Conservation (phyloP, 2,113 vertebrate genomes). For the Ornithorhynchus anatinus region DNA sequence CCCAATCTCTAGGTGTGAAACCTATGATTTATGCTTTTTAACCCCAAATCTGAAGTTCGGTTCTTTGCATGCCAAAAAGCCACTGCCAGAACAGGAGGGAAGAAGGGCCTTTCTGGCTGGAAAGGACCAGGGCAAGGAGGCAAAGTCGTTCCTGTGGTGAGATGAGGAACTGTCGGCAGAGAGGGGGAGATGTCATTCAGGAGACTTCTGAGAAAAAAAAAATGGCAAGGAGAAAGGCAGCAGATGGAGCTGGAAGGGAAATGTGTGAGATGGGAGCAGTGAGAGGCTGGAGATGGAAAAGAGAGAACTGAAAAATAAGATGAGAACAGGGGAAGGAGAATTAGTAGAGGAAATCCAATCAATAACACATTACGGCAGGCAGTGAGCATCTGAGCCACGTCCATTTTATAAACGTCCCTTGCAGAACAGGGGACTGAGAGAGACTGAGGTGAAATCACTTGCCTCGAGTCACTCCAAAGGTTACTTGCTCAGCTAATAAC, state of each 20-base stretch:
- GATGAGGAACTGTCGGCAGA: not conserved
- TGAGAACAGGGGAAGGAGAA: not conserved
- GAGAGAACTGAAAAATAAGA: not conserved
- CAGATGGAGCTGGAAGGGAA: not conserved
- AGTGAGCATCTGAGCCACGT: no score
- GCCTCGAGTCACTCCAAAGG: no score
- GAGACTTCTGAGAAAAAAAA: not conserved
- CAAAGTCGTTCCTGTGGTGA: not conserved
- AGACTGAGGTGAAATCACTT: no score
- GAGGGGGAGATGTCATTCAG: not conserved
- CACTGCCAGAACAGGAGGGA: not conserved
- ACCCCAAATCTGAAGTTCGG: not conserved
- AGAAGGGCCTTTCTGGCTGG: slow-evolving; percentile 16
- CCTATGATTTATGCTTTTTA: not conserved
- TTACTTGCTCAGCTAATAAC: no score
- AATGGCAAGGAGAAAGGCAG: not conserved
- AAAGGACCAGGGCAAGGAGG: not conserved
- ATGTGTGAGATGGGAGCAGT: accelerated
- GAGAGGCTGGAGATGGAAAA: no score
- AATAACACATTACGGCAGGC: no score
- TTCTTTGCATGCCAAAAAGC: slow-evolving; percentile 1
- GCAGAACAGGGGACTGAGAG: no score
- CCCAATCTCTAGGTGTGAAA: not conserved
- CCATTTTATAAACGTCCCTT: no score
- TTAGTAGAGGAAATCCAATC: not conserved